These are phyloP conservation scores for Puma concolor DNA, from an alignment of 2,113 vertebrate genomes.

Conservation along the genomic window DNA sequence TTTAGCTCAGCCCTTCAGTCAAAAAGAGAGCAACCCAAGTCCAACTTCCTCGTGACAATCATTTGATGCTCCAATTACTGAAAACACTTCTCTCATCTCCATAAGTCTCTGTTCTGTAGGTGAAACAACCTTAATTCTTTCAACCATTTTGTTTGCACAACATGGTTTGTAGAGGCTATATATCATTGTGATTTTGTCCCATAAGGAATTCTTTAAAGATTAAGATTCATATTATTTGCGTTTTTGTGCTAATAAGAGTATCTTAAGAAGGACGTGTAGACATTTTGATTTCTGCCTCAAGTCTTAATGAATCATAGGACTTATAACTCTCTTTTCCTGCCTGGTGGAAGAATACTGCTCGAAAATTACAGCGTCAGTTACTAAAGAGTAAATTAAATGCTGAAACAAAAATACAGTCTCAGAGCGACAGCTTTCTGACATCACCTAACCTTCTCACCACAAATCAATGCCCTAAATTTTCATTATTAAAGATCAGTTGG, in stretches of 20 bases:
- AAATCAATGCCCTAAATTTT: not conserved
- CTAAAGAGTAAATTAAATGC: conserved; percentile 4
- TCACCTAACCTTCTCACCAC: not conserved
- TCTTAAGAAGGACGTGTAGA: not conserved
- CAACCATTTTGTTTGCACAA: not conserved
- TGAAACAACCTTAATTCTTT: not conserved
- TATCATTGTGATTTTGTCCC: not conserved
- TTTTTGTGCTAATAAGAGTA: not conserved
- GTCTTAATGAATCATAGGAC: not conserved
- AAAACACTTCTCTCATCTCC: not conserved
- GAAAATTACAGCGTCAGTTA: not conserved
- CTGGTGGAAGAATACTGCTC: not conserved
- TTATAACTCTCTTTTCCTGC: not conserved
- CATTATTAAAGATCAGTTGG: not conserved
- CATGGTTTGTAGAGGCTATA: not conserved
- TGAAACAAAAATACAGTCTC: conserved; percentile 7
- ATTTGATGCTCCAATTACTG: not conserved
- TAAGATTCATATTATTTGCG: not conserved
- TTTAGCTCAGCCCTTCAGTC: not conserved
- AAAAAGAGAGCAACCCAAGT: not conserved
- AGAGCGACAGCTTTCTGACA: not conserved
- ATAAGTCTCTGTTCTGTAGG: not conserved
- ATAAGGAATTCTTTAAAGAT: not conserved
- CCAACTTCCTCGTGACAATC: not conserved
- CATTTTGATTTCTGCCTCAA: conserved; percentile 40